phyloP scores from a whole-genome alignment of 2,797 vertebrate genomes.

The Eulemur albifrons region DNA sequence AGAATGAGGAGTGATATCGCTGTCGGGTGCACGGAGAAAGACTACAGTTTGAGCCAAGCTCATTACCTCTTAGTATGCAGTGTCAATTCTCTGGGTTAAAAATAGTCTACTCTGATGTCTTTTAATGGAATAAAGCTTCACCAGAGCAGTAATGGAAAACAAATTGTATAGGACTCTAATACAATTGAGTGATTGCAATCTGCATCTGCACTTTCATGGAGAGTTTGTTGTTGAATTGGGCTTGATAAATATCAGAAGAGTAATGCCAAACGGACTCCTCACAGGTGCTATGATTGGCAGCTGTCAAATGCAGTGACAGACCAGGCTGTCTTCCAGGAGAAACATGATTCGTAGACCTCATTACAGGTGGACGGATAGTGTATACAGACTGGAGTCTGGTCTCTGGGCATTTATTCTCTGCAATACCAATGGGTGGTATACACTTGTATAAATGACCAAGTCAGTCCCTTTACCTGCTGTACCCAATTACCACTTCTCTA shows the following conservation, averaged over 20 bases:
- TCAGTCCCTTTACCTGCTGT: neutral
- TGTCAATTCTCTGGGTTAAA: constrained; percentile 63
- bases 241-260: constrained; percentile 38
- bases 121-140: constrained; percentile 57
- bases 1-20: neutral
- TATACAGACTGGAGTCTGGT: neutral
- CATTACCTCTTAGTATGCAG: constrained; percentile 47
- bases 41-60: constrained; percentile 52
- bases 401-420: constrained; percentile 29
- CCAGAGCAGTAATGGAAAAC: constrained; percentile 66
- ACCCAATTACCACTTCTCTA: constrained; percentile 29
- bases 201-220: constrained; percentile 24
- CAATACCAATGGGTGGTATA: constrained; percentile 27
- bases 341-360: constrained; percentile 53
- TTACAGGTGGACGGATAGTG: constrained; percentile 46
- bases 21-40: neutral
- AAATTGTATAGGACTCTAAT: neutral
- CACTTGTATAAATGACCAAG: neutral
- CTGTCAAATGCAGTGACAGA: constrained; percentile 60
- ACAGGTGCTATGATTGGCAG: constrained; percentile 65
- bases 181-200: constrained; percentile 15
- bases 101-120: constrained; percentile 50
- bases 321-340: constrained; percentile 38
- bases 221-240: neutral
- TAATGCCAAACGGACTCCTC: neutral